Evolutionary conservation across 92 coral and sea anemone species (phyloP), one percentile per base, ranked within the genome.

Genomic region (Heteractis magnifica): DNA sequence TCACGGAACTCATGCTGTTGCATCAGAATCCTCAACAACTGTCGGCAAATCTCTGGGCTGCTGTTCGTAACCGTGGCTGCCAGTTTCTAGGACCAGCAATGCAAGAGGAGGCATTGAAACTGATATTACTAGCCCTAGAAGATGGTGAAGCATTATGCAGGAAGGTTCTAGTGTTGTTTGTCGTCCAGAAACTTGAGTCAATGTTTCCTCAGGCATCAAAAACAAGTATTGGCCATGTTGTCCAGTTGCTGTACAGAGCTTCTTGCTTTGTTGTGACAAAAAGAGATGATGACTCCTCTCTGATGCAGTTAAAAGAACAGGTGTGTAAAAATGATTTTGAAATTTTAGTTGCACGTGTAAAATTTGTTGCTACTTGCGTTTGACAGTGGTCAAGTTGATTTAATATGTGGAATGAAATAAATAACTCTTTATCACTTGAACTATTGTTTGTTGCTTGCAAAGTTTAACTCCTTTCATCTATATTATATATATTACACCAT

Each of bases 1-100:
- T 97, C 71, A 94, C 95, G 9, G 99, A 97, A 87, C 90, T 97
- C n/a, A 97, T 97, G 59, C 88, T 97, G 48, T 91, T 97, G 34
- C 99, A 97, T 90, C 98, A 97, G 80, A 94, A 97, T 87, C 95
- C 94, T 51, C 94, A 94, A 65, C 98, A 94, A 80, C 82, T 97
- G 56, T 94, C 99, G 8, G 91, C 94, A 56, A 94, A 97, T 76
- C 90, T 97, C 19, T 97, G 99, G 99, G 92, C 95, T 44, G 98
- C 99, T 21, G 99, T 97, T 13, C 94, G 99, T 10, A 91, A 88
- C 60, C 99, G 99, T 73, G 99, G 99, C 44, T 97, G 99, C 76
- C 99, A 97, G 88, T 97, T 97, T 90, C 96, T 97, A 20, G 99
- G 99, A 44, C 99, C 99, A 74, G 98, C 98, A 56, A 97, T 97